Evolutionary conservation across 2,888 invertebrate species (phyloP).

Genomic region (Julus scanicus): DNA sequence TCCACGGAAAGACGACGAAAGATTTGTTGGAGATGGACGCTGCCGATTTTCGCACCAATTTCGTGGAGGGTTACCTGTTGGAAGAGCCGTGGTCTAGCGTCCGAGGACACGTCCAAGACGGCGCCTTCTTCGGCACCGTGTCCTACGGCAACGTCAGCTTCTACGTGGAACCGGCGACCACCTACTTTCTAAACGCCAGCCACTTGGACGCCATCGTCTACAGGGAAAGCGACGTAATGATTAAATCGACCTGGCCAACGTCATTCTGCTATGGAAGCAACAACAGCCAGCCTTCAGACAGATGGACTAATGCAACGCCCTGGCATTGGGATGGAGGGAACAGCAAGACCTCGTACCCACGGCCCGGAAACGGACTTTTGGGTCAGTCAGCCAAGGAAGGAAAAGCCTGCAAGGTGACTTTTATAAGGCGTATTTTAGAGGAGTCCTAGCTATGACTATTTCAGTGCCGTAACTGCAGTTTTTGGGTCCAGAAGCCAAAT

Average conservation of each 20-base stretch:
- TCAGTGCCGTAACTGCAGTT: too few relatives aligned
- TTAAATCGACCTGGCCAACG: neutral
- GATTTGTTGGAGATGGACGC: neutral
- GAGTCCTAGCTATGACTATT: too few relatives aligned
- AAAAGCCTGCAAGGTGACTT: neutral
- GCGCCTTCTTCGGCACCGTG: constrained; percentile 44
- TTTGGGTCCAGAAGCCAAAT: too few relatives aligned
- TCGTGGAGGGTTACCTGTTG: constrained; percentile 44
- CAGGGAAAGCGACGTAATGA: neutral
- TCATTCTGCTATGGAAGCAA: neutral
- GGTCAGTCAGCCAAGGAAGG: neutral
- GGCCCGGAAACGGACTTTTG: neutral
- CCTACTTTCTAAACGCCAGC: neutral
- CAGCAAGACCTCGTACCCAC: neutral
- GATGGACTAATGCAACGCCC: neutral
- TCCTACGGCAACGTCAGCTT: neutral
- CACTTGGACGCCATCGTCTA: constrained; percentile 48
- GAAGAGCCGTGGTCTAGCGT: constrained; percentile 21
- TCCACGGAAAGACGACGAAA: neutral
- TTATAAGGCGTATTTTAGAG: too few relatives aligned
- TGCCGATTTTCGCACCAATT: neutral
- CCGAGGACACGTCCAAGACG: constrained; percentile 28
- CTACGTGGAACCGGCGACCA: constrained; percentile 18
- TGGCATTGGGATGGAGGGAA: neutral
- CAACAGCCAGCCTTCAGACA: neutral